A percentile compares a stretch with the other conserved stretches of the same genome.
phyloP scores from a whole-genome alignment of 2,888 invertebrate genomes.

The Leptinotarsa juncta region DNA sequence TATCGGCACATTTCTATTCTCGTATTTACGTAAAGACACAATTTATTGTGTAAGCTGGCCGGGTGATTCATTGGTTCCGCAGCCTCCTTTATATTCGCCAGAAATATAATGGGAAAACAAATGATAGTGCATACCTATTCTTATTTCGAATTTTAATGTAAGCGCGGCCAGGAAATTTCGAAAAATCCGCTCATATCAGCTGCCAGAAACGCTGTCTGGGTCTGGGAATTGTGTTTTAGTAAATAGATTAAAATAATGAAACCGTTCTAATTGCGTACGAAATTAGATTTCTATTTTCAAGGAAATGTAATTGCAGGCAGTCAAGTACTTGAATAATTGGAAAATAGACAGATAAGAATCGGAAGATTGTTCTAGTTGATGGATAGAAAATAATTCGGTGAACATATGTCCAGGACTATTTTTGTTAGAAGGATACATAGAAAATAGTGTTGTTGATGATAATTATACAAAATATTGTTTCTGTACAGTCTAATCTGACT shows the following conservation, averaged over 20 bases:
- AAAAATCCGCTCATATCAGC: slow-evolving; percentile 41
- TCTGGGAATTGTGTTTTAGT: slow-evolving; percentile 41
- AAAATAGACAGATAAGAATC: slow-evolving; percentile 20
- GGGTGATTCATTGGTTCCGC: slow-evolving; percentile 52
- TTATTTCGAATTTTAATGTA: slow-evolving; percentile 37
- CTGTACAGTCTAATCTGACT: too few relatives aligned
- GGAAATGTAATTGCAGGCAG: slow-evolving; percentile 36
- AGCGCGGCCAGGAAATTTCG: slow-evolving; percentile 40
- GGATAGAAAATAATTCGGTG: slow-evolving; percentile 2
- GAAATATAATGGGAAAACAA: slow-evolving; percentile 52
- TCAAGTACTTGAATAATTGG: slow-evolving; percentile 22
- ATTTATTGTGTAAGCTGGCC: slow-evolving; percentile 45
- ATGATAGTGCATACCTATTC: slow-evolving; percentile 48
- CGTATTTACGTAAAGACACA: slow-evolving; percentile 42
- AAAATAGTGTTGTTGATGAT: background rate
- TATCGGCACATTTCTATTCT: slow-evolving; percentile 45
- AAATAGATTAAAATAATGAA: slow-evolving; percentile 44
- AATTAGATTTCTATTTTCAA: slow-evolving; percentile 44
- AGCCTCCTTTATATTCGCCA: slow-evolving; percentile 51
- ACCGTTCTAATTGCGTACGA: slow-evolving; percentile 41
- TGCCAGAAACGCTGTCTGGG: slow-evolving; percentile 42
- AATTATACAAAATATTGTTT: too few relatives aligned
- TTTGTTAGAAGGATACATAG: background rate
- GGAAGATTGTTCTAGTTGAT: slow-evolving; percentile 8
- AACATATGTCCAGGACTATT: background rate